A percentile compares a stretch with the other conserved stretches of the same genome.
Evolutionary conservation across 2,888 invertebrate species (phyloP).

Genomic region (Frankliniella intonsa): DNA sequence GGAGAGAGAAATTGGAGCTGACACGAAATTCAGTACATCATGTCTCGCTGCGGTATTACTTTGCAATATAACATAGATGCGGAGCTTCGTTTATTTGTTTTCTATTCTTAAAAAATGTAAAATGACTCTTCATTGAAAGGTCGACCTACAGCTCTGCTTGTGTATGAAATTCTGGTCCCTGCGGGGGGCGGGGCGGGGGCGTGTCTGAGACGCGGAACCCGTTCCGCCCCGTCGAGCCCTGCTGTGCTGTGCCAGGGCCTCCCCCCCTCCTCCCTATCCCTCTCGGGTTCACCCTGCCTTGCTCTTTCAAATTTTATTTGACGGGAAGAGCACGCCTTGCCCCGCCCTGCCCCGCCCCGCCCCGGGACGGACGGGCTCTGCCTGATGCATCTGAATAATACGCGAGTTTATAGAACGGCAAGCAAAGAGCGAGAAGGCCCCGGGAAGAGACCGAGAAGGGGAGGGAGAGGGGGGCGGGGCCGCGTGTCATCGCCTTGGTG

Average conservation of each 20-base stretch:
- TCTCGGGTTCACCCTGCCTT: background rate
- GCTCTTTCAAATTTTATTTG: constrained; percentile 22
- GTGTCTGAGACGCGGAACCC: too few species aligned
- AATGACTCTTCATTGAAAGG: too few species aligned
- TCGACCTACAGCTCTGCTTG: too few species aligned
- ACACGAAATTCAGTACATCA: too few species aligned
- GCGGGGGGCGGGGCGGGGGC: too few species aligned
- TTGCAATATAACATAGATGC: too few species aligned
- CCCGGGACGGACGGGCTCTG: background rate
- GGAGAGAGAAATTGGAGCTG: too few species aligned
- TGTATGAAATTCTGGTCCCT: too few species aligned
- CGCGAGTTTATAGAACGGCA: constrained; percentile 1
- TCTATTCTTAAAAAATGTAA: too few species aligned
- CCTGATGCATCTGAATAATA: constrained; percentile 20
- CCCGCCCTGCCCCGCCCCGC: too few species aligned
- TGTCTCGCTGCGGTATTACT: too few species aligned
- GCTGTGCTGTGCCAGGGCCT: background rate
- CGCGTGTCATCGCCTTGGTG: background rate
- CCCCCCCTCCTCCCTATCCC: background rate
- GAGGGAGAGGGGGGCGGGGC: background rate
- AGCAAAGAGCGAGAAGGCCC: background rate
- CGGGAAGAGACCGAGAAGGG: background rate
- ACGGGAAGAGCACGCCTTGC: background rate
- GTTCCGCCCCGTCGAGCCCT: background rate
- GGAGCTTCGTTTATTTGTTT: too few species aligned